Evolutionary conservation across 2,113 vertebrate genomes (phyloP), one percentile per base, ranked within the genome.

Genomic region (Rostratula benghalensis): DNA sequence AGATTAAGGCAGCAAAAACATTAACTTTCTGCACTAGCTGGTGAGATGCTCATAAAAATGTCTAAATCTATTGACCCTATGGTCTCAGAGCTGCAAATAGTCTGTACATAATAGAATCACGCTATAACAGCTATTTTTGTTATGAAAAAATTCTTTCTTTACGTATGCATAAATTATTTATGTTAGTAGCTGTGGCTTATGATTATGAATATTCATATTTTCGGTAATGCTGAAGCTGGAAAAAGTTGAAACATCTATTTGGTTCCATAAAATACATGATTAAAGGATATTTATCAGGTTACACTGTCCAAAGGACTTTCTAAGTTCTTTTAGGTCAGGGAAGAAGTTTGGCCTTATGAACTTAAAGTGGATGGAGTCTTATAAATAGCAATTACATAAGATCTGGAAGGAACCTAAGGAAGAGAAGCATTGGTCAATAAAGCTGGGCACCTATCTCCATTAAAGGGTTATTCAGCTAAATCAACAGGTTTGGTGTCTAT

Each of bases 101-200:
- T 33, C 75, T 80, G 37, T 60, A 77, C 35, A 37, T 86, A 90
- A 86, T 31, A 90, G 43, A 93, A 74, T 83, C 92, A 31, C 68
- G 64, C 13, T 51, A 56, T 67, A 81, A 91, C 88, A 74, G 9
- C 45, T 54, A 46, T 77, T 95, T 95, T 83, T 95, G 30, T 87
- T 94, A 71, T 56, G 33, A 86, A 94, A 90, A 85, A 17, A 7
- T 13, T 85, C n/a, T 83, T 80, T 85, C n/a, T 83, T 80, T 77
- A 81, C 88, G 39, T 48, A 41, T 81, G 24, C 51, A 89, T 90
- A 78, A 71, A 92, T 86, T 90, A 93, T 94, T 95, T 86, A 70
- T 74, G 91, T 67, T 83, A 54, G 43, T 87, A 87, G 22, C 22
- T 78, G 33, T 13, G 71, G 30, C 68, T 94, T 75, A 71, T 24